Evolutionary conservation across 2,113 vertebrate genomes (phyloP).

Genomic region (Odontesthes bonariensis): DNA sequence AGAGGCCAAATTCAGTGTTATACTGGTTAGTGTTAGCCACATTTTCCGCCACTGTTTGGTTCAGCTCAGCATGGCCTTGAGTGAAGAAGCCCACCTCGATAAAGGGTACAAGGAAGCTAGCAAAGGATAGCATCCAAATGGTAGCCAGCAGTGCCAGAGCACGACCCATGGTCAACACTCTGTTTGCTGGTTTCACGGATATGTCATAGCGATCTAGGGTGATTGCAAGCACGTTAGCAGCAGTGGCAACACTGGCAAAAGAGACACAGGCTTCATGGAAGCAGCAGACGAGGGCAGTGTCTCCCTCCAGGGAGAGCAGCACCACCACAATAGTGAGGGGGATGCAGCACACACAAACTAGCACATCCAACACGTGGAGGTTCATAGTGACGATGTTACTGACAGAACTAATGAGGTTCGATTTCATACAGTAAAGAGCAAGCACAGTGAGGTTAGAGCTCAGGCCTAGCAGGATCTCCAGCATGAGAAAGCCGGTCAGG

Average conservation of each 20-base stretch:
- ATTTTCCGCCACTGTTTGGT: conserved; percentile 88
- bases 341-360: conserved; percentile 97
- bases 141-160: conserved; percentile 91
- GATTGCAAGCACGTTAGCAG: conserved; percentile 97
- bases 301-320: conserved; percentile 92
- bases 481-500: conserved; percentile 95
- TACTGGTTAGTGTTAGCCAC: conserved; percentile 87
- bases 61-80: conserved; percentile 86
- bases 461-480: conserved; percentile 97
- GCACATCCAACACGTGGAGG: conserved; percentile 96
- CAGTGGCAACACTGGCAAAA: conserved; percentile 96
- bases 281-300: conserved; percentile 95
- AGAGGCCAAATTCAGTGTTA: conserved; percentile 93
- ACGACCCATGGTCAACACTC: conserved; percentile 96
- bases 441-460: conserved; percentile 98
- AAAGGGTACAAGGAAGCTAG: conserved; percentile 97
- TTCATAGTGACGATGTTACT: conserved; percentile 99
- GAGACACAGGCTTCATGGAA: conserved; percentile 99
- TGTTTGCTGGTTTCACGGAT: conserved; percentile 96
- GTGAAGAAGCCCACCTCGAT: conserved; percentile 97
- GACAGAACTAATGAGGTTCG: conserved; percentile 98
- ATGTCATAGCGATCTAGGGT: conserved; percentile 98
- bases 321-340: conserved; percentile 96
- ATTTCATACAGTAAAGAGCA: conserved; percentile 99
- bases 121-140: conserved; percentile 95